Evolutionary conservation across 2,888 invertebrate species (phyloP).

Genomic region (Apomyelois bistriatella): DNA sequence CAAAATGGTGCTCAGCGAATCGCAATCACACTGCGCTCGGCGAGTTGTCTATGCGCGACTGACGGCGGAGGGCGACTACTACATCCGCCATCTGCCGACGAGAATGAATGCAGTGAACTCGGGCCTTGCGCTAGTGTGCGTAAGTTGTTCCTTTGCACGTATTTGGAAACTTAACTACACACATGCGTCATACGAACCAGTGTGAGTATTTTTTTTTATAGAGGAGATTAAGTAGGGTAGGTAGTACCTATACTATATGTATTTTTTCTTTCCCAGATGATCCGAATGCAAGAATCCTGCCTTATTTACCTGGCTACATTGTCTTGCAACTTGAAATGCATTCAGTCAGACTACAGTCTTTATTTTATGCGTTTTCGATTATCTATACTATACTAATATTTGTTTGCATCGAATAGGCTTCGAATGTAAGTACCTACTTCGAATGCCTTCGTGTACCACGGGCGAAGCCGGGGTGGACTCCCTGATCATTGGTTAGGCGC

Average conservation of each 20-base stretch:
- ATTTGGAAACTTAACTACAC: slow-evolving; percentile 37
- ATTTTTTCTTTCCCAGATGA: slow-evolving; percentile 48
- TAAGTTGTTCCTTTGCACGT: slow-evolving; percentile 38
- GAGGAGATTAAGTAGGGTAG: slow-evolving; percentile 58
- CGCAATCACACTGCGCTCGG: slow-evolving; percentile 63
- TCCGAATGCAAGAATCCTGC: slow-evolving; percentile 16
- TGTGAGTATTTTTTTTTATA: slow-evolving; percentile 68
- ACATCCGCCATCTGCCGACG: slow-evolving; percentile 80
- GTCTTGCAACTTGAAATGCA: neutral
- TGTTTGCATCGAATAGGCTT: too few relatives aligned
- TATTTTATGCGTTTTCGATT: too few relatives aligned
- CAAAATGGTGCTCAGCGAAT: slow-evolving; percentile 74
- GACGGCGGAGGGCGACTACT: slow-evolving; percentile 74
- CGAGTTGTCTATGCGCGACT: slow-evolving; percentile 78
- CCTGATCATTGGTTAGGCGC: too few relatives aligned
- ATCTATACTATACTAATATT: too few relatives aligned
- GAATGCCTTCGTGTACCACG: too few relatives aligned
- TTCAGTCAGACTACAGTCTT: neutral
- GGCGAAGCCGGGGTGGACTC: too few relatives aligned
- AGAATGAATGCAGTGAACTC: slow-evolving; percentile 76
- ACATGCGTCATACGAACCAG: slow-evolving; percentile 40
- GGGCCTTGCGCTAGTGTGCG: slow-evolving; percentile 48
- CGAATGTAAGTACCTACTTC: too few relatives aligned
- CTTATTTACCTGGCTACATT: neutral
- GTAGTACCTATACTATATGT: slow-evolving; percentile 28